Evolutionary conservation across 2,113 vertebrate species (phyloP).

Genomic region (Zeus faber): DNA sequence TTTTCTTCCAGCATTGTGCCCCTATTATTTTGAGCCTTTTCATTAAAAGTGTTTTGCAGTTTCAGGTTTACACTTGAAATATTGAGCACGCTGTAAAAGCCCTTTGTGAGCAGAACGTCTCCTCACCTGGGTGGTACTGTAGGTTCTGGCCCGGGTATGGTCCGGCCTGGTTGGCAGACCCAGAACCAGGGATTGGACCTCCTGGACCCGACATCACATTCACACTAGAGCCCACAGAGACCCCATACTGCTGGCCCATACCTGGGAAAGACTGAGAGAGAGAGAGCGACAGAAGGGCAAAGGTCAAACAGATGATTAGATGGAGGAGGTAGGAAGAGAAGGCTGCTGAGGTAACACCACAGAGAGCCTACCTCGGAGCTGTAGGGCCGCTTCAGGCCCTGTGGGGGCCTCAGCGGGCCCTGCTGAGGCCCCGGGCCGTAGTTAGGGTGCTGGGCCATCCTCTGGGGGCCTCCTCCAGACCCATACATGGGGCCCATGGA

Average conservation of each 20-base stretch:
- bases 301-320: background rate
- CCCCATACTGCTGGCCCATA: slow-evolving; percentile 64
- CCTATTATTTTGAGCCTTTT: no score
- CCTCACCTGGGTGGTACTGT: slow-evolving; percentile 74
- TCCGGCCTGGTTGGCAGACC: slow-evolving; percentile 33
- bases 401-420: slow-evolving; percentile 71
- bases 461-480: slow-evolving; percentile 69
- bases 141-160: slow-evolving; percentile 76
- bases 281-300: background rate
- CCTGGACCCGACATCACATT: slow-evolving; percentile 50
- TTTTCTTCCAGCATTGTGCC: no score
- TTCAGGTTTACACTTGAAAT: no score
- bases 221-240: slow-evolving; percentile 35
- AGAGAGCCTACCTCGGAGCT: slow-evolving; percentile 77
- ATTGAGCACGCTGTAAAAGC: no score
- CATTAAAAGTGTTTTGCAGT: no score
- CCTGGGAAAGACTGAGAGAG: slow-evolving; percentile 18
- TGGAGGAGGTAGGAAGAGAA: background rate
- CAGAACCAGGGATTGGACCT: slow-evolving; percentile 38
- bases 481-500: slow-evolving; percentile 75
- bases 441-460: slow-evolving; percentile 79
- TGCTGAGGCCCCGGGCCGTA: slow-evolving; percentile 78
- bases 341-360: no score
- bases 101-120: no score
- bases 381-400: slow-evolving; percentile 84